Conservation (phyloP, 2,113 vertebrate species). For the Crotalus helleri region DNA sequence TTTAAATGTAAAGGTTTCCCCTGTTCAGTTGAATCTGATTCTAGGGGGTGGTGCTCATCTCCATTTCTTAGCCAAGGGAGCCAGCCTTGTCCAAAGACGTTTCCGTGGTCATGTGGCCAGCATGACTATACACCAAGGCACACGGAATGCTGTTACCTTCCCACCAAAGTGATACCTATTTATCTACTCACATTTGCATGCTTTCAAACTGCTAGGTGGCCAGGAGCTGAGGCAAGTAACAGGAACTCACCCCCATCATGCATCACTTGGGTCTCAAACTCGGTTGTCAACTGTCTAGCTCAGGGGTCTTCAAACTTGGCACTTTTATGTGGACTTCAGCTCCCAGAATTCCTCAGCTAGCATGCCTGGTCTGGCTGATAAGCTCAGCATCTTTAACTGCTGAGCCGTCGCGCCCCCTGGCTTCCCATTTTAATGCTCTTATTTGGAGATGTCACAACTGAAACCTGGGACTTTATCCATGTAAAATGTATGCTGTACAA, state of each 20-base stretch:
- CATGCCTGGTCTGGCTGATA: no score
- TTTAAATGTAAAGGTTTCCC: not conserved
- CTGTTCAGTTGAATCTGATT: not conserved
- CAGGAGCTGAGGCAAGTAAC: no score
- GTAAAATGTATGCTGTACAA: not conserved
- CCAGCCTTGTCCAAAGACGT: not conserved
- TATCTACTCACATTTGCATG: not conserved
- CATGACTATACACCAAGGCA: not conserved
- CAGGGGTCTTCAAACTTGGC: no score
- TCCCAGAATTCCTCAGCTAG: no score
- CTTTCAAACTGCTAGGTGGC: no score
- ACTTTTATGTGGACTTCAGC: no score
- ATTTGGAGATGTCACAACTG: not conserved
- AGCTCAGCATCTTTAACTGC: no score
- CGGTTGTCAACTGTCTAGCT: no score
- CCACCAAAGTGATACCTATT: not conserved
- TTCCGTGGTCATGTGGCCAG: not conserved
- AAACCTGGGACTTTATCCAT: not conserved
- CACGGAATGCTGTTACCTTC: not conserved
- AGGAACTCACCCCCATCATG: no score
- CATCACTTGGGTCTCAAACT: no score
- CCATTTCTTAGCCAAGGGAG: not conserved
- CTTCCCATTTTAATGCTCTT: not conserved
- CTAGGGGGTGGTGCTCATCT: not conserved
- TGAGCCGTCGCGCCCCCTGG: no score